These are phyloP conservation scores for Rhabdornis inornatus DNA, from an alignment of 2,113 vertebrate species.

Conservation along the genomic window DNA sequence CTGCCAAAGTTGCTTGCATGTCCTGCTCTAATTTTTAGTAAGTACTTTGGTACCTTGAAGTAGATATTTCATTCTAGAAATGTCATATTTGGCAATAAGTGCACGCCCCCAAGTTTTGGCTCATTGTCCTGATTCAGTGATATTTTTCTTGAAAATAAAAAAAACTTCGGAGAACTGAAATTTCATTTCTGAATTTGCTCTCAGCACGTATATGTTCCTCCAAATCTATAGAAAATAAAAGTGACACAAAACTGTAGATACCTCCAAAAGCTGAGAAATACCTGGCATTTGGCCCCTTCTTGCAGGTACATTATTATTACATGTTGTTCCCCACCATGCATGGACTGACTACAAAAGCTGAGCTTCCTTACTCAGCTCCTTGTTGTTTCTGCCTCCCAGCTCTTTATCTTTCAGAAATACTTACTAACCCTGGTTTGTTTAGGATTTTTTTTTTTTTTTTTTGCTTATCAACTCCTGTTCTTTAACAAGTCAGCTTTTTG, in stretches of 20 bases:
- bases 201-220: rapidly evolving
- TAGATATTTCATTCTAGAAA: not conserved
- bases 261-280: not conserved
- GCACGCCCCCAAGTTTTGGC: not conserved
- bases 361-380: not conserved
- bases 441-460: not conserved
- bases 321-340: not conserved
- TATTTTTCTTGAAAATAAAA: not conserved
- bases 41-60: not conserved
- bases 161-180: not conserved
- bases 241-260: not conserved
- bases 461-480: not conserved
- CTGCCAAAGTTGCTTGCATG: not conserved
- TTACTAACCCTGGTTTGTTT: not conserved
- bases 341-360: not conserved
- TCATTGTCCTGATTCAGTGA: not conserved
- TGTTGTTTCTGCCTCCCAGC: not conserved
- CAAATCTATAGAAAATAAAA: not conserved
- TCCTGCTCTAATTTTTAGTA: not conserved
- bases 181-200: not conserved
- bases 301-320: not conserved
- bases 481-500: not conserved
- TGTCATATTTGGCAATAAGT: not conserved
- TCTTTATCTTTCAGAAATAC: not conserved
- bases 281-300: not conserved